Conservation (phyloP, 2,888 invertebrate species). For the Mycalesis mineus region DNA sequence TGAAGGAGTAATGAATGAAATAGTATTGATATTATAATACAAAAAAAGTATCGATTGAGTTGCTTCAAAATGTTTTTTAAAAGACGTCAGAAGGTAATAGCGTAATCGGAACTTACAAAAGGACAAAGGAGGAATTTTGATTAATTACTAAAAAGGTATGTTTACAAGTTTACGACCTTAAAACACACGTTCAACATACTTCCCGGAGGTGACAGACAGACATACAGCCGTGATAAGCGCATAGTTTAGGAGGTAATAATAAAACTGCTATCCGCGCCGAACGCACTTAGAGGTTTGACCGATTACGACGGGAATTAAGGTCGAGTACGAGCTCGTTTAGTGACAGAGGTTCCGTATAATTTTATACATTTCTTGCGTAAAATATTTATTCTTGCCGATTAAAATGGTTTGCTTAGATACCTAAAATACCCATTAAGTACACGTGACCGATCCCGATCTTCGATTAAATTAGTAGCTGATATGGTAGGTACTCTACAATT, state of each 20-base stretch:
- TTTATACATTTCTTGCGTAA: neutral
- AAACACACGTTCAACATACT: conserved; percentile 9
- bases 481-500: too few species aligned
- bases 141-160: conserved; percentile 13
- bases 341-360: conserved; percentile 15
- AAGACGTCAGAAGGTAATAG: too few species aligned
- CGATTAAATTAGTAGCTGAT: too few species aligned
- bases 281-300: conserved; percentile 34
- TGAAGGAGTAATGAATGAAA: too few species aligned
- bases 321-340: neutral
- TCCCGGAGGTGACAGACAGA: conserved; percentile 32
- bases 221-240: conserved; percentile 34
- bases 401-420: too few species aligned
- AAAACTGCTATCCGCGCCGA: conserved; percentile 22
- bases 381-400: too few species aligned
- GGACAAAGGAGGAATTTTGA: conserved; percentile 2
- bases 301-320: conserved; percentile 27
- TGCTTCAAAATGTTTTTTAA: too few species aligned
- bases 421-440: too few species aligned
- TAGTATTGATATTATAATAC: too few species aligned
- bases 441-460: too few species aligned
- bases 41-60: too few species aligned
- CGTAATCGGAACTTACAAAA: neutral
- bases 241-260: conserved; percentile 30
- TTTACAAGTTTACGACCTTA: conserved; percentile 14